Percentiles rank a stretch among this genome's conserved stretches.
Conservation (phyloP, 2,113 vertebrate genomes). For the Chauna torquata region DNA sequence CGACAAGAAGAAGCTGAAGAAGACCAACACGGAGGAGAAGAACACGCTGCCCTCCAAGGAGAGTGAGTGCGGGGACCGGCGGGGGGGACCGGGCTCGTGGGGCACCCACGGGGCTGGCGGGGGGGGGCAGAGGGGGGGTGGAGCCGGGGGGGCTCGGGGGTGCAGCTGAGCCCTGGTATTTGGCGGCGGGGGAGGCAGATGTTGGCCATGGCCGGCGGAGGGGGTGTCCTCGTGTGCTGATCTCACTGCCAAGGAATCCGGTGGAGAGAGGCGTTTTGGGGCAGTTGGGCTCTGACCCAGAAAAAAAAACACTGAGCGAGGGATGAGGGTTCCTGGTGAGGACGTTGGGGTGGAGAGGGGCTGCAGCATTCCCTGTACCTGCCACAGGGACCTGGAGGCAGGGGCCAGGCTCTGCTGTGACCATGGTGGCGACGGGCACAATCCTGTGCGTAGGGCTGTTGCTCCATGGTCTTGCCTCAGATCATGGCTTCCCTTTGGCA, state of each 20-base stretch:
- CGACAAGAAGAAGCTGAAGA: conserved; percentile 82
- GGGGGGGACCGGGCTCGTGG: too few species aligned
- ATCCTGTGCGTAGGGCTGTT: rapidly evolving
- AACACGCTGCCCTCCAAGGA: conserved; percentile 81
- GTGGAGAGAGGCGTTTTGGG: background rate
- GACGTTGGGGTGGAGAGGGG: background rate
- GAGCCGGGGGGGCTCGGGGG: background rate
- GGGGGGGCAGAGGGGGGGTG: background rate
- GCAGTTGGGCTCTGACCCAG: too few species aligned
- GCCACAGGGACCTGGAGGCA: background rate
- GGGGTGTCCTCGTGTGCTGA: background rate
- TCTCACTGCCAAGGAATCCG: background rate
- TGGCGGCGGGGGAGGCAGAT: background rate
- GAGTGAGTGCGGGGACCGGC: conserved; percentile 68
- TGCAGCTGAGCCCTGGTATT: background rate
- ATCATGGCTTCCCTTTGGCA: background rate
- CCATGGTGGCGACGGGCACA: rapidly evolving
- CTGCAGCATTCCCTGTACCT: background rate
- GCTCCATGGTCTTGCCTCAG: background rate
- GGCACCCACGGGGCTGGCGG: background rate
- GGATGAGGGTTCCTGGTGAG: rapidly evolving
- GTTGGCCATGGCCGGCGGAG: rapidly evolving
- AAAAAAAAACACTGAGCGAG: rapidly evolving
- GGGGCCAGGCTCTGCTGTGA: too few species aligned
- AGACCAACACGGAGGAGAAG: conserved; percentile 80